Base-by-base conservation (phyloP, 2,888 invertebrate genomes). In the Drosophila phalerata region DNA sequence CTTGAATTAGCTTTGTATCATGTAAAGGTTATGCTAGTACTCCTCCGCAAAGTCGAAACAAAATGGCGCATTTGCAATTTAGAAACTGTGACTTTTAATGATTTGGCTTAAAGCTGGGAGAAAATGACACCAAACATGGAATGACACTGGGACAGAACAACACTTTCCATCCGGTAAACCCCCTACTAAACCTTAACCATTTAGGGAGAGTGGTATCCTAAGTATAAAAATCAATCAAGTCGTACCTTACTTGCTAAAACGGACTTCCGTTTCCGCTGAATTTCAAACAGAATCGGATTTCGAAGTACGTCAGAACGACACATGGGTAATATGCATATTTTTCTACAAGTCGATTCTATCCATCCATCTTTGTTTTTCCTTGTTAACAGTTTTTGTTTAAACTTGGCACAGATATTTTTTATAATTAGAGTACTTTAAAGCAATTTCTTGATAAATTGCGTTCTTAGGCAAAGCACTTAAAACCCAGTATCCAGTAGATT, bases 1-100 rank as follows among this genome's bases (percentile, higher is more conserved):
- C 48, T 66, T 45, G 60, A 51, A 74, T 65, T 74, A 57, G 74
- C 61, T 34, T n/a, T 22, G 22, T 43, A 43, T 53, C 69, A 37
- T 73, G 73, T 73, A 64, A 45, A 48, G 51, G 66, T 45, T 65
- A 53, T 63, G 43, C 15, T 25, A 37, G 48, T 28, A 19, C 11
- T 38, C 3, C 22, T 9, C 3, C 34, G 15, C 40, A n/a, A 58
- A 61, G 10, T 38, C 51, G 5, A 37, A 63, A 56, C 49, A 40
- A 67, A 67, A 63, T 60, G 48, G 17, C 42, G 37, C 48, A 68
- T 61, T 53, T 61, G 57, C 51, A 55, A 64, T 68, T 63, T 38
- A 8, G 9, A 17, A 58, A 38, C 30, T 9, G 11, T 61, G 70
- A 65, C 61, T 19, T 61, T 47, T n/a, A 55, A 53, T 55, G 15